Conservation (phyloP, 53 echinoderm and acorn worm species). For the Actinopyga echinites region DNA sequence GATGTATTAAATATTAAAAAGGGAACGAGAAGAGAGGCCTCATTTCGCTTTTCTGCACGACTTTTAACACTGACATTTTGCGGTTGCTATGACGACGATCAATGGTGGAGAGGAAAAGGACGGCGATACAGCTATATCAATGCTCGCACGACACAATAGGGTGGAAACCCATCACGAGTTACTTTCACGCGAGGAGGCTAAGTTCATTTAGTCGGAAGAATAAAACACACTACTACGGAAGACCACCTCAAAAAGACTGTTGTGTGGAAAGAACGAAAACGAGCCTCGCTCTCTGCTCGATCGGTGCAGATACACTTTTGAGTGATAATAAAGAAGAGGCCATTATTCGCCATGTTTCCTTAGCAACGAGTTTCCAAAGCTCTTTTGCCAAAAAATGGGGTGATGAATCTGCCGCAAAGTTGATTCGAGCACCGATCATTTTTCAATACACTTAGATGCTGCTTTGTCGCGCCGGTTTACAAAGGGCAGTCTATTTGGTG, state of each 20-base stretch:
- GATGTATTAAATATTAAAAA: constrained; percentile 47
- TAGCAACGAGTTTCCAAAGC: background rate
- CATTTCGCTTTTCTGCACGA: constrained; percentile 37
- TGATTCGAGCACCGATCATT: too few relatives aligned
- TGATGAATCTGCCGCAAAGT: too few relatives aligned
- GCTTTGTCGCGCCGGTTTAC: too few relatives aligned
- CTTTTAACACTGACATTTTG: constrained; percentile 21
- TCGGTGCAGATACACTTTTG: background rate
- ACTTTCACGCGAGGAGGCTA: constrained; percentile 26
- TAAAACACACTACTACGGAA: background rate
- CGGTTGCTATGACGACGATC: constrained; percentile 23
- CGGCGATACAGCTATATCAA: background rate
- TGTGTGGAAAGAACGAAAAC: background rate
- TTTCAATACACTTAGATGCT: too few relatives aligned
- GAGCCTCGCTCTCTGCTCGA: background rate
- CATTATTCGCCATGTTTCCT: constrained; percentile 18
- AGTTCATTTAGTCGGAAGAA: constrained; percentile 8
- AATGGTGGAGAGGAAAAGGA: constrained; percentile 14
- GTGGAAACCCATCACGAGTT: constrained; percentile 22
- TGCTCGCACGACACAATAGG: constrained; percentile 33
- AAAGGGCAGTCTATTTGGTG: too few relatives aligned
- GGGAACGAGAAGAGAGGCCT: constrained; percentile 36
- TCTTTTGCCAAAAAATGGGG: too few relatives aligned
- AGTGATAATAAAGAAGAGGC: constrained; percentile 39
- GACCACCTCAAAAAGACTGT: too few relatives aligned